Evolutionary conservation across 2,113 vertebrate species (phyloP).

Genomic region (Seriola dumerili): DNA sequence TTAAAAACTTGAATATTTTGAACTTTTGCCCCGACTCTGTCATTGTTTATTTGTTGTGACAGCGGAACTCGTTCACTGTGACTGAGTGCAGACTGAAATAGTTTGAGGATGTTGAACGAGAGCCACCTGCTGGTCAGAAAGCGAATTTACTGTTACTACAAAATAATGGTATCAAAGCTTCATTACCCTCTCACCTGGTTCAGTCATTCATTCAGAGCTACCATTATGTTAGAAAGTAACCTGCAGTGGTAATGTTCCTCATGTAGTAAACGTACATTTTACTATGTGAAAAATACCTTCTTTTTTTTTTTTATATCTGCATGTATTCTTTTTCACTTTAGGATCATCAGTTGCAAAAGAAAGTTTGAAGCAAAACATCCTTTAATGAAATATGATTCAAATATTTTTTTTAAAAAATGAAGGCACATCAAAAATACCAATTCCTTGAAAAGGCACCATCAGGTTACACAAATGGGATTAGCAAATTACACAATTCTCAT

Average conservation of each 20-base stretch:
- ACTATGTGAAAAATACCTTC: not conserved
- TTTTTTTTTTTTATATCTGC: not conserved
- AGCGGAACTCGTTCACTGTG: not conserved
- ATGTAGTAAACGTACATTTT: not conserved
- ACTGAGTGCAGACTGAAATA: accelerated
- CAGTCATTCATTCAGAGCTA: not conserved
- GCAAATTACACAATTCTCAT: not conserved
- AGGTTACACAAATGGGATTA: not conserved
- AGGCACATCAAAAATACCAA: not conserved
- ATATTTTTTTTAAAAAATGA: not conserved
- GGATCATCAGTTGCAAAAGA: not conserved
- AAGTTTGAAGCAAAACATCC: constrained; percentile 32
- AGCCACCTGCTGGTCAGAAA: constrained; percentile 12
- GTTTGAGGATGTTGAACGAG: not conserved
- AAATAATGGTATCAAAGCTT: not conserved
- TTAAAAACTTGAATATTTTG: constrained; percentile 54
- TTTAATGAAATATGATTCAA: constrained; percentile 66
- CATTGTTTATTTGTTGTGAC: constrained; percentile 54
- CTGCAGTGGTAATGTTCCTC: not conserved
- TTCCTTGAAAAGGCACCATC: constrained; percentile 12
- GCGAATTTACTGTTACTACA: not conserved
- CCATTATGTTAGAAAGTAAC: not conserved
- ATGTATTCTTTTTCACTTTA: not conserved
- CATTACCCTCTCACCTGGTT: not conserved
- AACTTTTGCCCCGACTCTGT: constrained; percentile 19